Evolutionary conservation across 2,797 vertebrate genomes (phyloP), one percentile per base, ranked within the genome.

Genomic region (Pipistrellus kuhlii): DNA sequence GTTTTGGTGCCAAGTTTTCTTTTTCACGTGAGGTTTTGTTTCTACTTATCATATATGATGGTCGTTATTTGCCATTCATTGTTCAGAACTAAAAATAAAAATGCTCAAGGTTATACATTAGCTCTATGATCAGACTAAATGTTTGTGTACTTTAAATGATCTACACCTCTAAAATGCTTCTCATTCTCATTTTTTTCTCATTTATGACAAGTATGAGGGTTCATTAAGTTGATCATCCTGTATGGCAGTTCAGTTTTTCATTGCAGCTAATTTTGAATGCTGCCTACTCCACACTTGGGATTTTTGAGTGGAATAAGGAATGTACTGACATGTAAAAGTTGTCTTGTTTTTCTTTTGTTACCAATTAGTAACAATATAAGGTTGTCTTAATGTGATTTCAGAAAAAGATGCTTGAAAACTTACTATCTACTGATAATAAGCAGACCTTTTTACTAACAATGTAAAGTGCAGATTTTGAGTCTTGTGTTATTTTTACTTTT

Each of bases 1-100:
- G 87, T 97, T 97, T 98, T 98, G 98, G 98, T 98, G 98, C 98
- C 98, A 98, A 97, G 98, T 98, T 98, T 98, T 98, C 97, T 98
- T 98, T 98, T 97, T 68, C 92, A 88, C 10, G 87, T 96, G 73
- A 80, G 48, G 17, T 30, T 81, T 68, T 91, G 1, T 85, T 86
- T 91, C 75, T n/a, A 17, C 82, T 77, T 57, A 18, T 64, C 30
- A 17, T 64, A 64, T 8, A 25, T 27, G 38, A 68, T 59, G 11
- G n/a, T 46, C 30, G 1, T 86, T 55, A n/a, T 15, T 78, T 72
- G 59, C 76, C 44, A 5, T 32, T 80, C 44, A 5, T 32, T 32
- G 20, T 85, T 81, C n/a, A 44, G 21, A 32, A 73, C 18, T 73
- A 30, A 38, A 78, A 76, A 44, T 76, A 51, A 30, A 85, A 32